Base-by-base conservation (phyloP, 2,888 invertebrate species). In the Pseudoips prasinana region DNA sequence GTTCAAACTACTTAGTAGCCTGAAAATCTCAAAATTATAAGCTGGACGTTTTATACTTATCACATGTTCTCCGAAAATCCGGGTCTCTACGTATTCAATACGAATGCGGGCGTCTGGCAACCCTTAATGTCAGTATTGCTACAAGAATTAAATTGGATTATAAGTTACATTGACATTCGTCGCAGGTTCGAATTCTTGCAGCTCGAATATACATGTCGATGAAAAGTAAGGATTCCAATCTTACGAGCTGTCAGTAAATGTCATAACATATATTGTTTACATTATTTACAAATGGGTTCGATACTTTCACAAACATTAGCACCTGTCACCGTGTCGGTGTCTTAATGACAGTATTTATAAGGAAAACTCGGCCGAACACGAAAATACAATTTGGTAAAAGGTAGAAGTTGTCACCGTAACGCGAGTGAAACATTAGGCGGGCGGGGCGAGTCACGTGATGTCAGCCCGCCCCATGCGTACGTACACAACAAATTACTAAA, bases 311-410 rank as follows among this genome's bases (percentile, higher is more conserved):
- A 72, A 68, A 76, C 82, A 85, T 88, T 84, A 86, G 73, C 80
- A 75, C 75, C 83, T 86, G 87, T 84, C 87, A 75, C 70, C 54
- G 65, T 70, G 77, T 73, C 71, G 69, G 74, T 78, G 77, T 79
- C 81, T 83, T 88, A 87, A 88, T 88, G 84, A 87, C 82, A 84
- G 84, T 86, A 84, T 87, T 88, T 87, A 86, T 86, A 86, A 86
- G 85, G 84, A 86, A 86, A 88, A 84, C 76, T 86, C 82, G 72
- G 68, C 65, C 64, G 78, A 84, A 87, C 87, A 88, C 78, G 87
- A 85, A 85, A 88, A 88, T 78, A 88, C 87, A 86, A 87, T 88
- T 87, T 85, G 80, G 84, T 83, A 73, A 77, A 84, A 84, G 81
- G 84, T 77, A 75, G 72, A 81, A 81, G 80, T 84, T 84, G 84